Evolutionary conservation across 2,113 vertebrate species (phyloP).

Genomic region (Sminthopsis crassicaudata): DNA sequence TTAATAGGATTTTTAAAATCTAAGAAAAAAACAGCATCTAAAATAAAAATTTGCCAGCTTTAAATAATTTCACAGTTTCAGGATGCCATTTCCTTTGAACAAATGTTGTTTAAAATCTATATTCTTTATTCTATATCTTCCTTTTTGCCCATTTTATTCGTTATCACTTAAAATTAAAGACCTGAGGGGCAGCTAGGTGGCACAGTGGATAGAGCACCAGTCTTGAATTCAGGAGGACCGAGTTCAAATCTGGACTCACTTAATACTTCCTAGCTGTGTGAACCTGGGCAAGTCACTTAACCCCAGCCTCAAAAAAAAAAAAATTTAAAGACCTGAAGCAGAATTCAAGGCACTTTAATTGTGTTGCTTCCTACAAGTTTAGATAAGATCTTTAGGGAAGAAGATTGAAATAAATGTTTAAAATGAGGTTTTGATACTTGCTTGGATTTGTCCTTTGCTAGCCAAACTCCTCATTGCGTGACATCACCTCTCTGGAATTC

Average conservation of each 20-base stretch:
- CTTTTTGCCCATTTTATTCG: neutral
- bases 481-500: neutral
- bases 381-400: neutral
- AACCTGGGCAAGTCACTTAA: too few relatives aligned
- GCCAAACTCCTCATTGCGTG: neutral
- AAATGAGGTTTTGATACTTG: neutral
- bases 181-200: too few relatives aligned
- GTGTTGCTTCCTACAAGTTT: slow-evolving; percentile 24
- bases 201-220: too few relatives aligned
- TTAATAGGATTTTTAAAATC: slow-evolving; percentile 9
- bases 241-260: too few relatives aligned
- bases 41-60: neutral
- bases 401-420: neutral
- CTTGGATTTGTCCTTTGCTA: neutral
- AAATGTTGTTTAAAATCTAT: neutral
- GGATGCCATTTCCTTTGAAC: neutral
- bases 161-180: neutral
- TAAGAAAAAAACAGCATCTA: slow-evolving; percentile 31
- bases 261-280: too few relatives aligned
- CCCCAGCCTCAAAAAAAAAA: too few relatives aligned
- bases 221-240: too few relatives aligned
- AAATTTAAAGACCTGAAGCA: neutral
- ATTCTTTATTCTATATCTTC: neutral
- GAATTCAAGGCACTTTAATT: slow-evolving; percentile 13
- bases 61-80: slow-evolving; percentile 10